Conservation (phyloP, 1,140 invertebrate genomes). For the Adelges cooleyi region DNA sequence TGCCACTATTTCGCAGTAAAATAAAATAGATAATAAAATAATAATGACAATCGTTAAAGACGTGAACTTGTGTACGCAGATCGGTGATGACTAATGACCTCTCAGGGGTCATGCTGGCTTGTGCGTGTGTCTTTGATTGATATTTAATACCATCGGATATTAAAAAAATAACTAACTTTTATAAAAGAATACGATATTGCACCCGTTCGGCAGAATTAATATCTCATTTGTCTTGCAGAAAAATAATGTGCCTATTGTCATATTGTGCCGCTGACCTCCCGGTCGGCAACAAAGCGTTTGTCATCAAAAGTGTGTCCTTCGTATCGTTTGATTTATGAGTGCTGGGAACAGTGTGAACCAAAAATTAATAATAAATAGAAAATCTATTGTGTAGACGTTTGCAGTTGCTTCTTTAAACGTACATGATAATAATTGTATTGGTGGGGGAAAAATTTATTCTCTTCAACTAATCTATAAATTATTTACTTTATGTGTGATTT, state of each 20-base stretch:
- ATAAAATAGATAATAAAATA: not conserved
- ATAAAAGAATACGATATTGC: not conserved
- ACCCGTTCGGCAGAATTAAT: slow-evolving; percentile 1
- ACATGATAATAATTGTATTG: too few species aligned
- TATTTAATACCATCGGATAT: slow-evolving; percentile 8
- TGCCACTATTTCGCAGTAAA: not conserved
- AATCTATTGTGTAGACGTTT: too few species aligned
- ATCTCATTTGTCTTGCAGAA: slow-evolving; percentile 12
- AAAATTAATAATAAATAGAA: not conserved
- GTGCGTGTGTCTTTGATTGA: not conserved
- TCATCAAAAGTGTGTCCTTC: slow-evolving; percentile 18
- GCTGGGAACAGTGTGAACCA: not conserved
- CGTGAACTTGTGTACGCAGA: not conserved
- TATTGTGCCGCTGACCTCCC: slow-evolving; percentile 17
- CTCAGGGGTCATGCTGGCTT: not conserved
- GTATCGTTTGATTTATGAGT: not conserved
- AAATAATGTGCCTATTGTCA: slow-evolving; percentile 7
- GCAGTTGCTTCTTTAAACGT: too few species aligned
- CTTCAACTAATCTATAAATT: too few species aligned
- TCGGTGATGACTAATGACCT: not conserved
- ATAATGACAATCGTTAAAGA: not conserved
- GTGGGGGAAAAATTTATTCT: too few species aligned
- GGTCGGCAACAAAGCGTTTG: not conserved
- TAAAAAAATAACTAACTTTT: not conserved
- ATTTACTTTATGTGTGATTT: too few species aligned